Conservation (phyloP, 1,140 invertebrate species). For the Triops cancriformis region DNA sequence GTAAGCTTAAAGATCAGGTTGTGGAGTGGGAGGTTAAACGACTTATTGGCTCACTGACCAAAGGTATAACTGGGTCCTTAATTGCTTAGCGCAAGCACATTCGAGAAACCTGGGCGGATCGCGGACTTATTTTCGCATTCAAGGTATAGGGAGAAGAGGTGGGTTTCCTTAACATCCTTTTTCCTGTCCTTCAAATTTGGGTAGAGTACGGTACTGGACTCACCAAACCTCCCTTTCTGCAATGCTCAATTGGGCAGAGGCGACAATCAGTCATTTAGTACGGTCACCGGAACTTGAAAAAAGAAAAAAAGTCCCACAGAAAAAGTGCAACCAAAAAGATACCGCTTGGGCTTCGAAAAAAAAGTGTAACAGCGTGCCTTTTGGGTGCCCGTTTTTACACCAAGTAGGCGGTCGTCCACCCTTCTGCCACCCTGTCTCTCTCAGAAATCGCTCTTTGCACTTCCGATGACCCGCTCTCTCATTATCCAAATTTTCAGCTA, state of each 20-base stretch:
- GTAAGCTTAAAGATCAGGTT: not conserved
- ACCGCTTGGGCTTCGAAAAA: not conserved
- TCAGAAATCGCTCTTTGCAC: not conserved
- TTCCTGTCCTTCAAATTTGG: conserved; percentile 1
- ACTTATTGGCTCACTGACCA: not conserved
- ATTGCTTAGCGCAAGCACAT: not conserved
- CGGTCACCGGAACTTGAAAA: not conserved
- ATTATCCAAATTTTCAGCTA: not conserved
- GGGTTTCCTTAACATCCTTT: not conserved
- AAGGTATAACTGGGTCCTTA: not conserved
- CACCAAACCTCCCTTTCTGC: not conserved
- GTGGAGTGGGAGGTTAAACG: not conserved
- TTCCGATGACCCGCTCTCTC: conserved; percentile 8
- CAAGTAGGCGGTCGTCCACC: not conserved
- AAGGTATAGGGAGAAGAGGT: not conserved
- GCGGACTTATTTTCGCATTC: too few relatives aligned
- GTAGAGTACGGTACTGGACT: too few relatives aligned
- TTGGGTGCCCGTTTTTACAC: not conserved
- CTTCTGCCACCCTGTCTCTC: too few relatives aligned
- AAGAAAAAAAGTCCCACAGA: not conserved
- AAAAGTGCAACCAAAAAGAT: not conserved
- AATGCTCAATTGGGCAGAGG: conserved; percentile 3
- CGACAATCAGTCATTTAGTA: not conserved
- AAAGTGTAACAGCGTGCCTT: not conserved
- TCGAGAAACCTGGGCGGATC: not conserved